Conservation (phyloP, 2,113 vertebrate species). For the Gobiocypris rarus region DNA sequence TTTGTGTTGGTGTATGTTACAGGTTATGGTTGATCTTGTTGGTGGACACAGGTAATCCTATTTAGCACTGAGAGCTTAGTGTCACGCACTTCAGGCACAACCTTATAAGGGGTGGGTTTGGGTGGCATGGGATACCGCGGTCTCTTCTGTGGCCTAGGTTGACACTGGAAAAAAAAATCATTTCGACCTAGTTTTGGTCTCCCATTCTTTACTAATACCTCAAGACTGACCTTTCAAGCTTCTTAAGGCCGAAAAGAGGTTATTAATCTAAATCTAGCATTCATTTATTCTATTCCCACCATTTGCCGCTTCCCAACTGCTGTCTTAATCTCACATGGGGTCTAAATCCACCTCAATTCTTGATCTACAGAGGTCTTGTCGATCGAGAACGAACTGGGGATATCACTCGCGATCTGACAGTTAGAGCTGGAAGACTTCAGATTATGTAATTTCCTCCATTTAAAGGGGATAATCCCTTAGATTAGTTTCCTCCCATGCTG, state of each 20-base stretch:
- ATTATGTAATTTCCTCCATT: slow-evolving; percentile 53
- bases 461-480: slow-evolving; percentile 55
- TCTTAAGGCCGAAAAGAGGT: slow-evolving; percentile 71
- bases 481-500: slow-evolving; percentile 51
- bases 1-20: slow-evolving; percentile 23
- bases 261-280: slow-evolving; percentile 71
- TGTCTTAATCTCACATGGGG: slow-evolving; percentile 29
- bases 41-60: slow-evolving; percentile 71
- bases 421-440: slow-evolving; percentile 25
- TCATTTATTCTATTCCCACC: slow-evolving; percentile 62
- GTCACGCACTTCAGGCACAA: slow-evolving; percentile 42
- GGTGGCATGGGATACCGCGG: neutral
- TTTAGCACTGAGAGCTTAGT: slow-evolving; percentile 65
- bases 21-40: slow-evolving; percentile 64
- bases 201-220: slow-evolving; percentile 6
- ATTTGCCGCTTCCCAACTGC: slow-evolving; percentile 44
- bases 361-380: neutral
- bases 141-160: neutral
- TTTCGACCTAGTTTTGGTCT: slow-evolving; percentile 1
- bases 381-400: neutral
- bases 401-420: slow-evolving; percentile 10
- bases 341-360: slow-evolving; percentile 20
- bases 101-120: slow-evolving; percentile 24
- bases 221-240: slow-evolving; percentile 55
- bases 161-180: neutral